Evolutionary conservation across 2,113 vertebrate genomes (phyloP), one percentile per base, ranked within the genome.

Genomic region (Xiphophorus maculatus): DNA sequence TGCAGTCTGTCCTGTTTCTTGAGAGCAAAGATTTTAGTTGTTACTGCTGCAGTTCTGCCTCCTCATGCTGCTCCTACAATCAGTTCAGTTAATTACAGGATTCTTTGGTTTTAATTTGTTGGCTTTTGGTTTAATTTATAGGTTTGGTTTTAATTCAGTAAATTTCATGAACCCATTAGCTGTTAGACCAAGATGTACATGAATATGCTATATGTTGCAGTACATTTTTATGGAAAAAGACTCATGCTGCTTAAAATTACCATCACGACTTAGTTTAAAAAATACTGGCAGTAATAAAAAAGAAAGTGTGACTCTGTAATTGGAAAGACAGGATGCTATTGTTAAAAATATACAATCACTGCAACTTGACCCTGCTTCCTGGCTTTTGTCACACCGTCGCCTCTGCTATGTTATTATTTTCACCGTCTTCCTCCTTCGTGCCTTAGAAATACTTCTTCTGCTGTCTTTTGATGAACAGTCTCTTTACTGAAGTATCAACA

Each of bases 311-410:
- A 77, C 29, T 69, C 70, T 25, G 65, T 81, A 77, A 84, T 70
- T 79, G 81, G 61, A 80, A 32, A 66, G 48, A 62, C 79, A 71
- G 22, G 69, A 63, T 80, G 63, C 74, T 44, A 58, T 22, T 69
- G 75, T 74, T 33, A 63, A 71, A 60, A 33, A 62, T 35, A 29
- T 19, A 35, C 69, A 68, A 32, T 28, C 60, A 70, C 63, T 84
- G 63, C 66, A 78, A 60, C 48, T 67, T 83, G 61, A 83, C 42
- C 69, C 22, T 22, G 63, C 63, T 74, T 76, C 37, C 63, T 33
- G 1, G 32, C 13, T 72, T 63, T 32, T 51, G 40, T 51, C 19
- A 44, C 58, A 63, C 27, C 28, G 30, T 25, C 19, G 9, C 17
- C 25, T 30, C 27, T 44, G 35, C 27, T 29, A 27, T 58, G 12